Conservation (phyloP, 2,888 invertebrate species). For the Drosophila setosimentum region DNA sequence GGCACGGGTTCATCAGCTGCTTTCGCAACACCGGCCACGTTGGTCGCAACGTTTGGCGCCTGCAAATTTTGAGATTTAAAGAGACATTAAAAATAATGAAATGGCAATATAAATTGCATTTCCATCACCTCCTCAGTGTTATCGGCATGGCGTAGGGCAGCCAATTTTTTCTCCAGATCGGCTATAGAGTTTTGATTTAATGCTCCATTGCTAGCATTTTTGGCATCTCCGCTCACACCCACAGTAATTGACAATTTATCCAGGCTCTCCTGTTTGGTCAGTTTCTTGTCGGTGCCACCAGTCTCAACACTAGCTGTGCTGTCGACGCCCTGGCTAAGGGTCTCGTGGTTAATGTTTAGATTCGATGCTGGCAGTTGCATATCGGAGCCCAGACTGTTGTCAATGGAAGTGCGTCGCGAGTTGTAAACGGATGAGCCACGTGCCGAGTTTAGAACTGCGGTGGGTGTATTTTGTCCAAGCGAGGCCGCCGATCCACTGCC, state of each 20-base stretch:
- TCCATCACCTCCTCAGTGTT: conserved; percentile 72
- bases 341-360: conserved; percentile 71
- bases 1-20: conserved; percentile 57
- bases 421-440: conserved; percentile 83
- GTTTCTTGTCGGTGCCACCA: conserved; percentile 65
- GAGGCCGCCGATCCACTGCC: conserved; percentile 59
- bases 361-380: conserved; percentile 77
- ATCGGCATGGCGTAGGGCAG: conserved; percentile 85
- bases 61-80: conserved; percentile 3
- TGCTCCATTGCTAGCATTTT: conserved; percentile 68
- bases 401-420: conserved; percentile 84
- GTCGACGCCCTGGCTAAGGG: conserved; percentile 30
- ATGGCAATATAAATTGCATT: not conserved
- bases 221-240: conserved; percentile 27
- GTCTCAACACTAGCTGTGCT: conserved; percentile 36
- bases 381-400: conserved; percentile 82
- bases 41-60: conserved; percentile 34
- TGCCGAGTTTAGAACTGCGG: conserved; percentile 74
- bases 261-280: conserved; percentile 81
- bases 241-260: conserved; percentile 69
- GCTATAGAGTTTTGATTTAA: conserved; percentile 84
- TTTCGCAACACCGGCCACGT: conserved; percentile 42
- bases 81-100: not conserved
- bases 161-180: conserved; percentile 87
- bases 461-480: conserved; percentile 80